Evolutionary conservation across 2,888 invertebrate genomes (phyloP), one percentile per base, ranked within the genome.

Genomic region (Hypselothyrea guttata): DNA sequence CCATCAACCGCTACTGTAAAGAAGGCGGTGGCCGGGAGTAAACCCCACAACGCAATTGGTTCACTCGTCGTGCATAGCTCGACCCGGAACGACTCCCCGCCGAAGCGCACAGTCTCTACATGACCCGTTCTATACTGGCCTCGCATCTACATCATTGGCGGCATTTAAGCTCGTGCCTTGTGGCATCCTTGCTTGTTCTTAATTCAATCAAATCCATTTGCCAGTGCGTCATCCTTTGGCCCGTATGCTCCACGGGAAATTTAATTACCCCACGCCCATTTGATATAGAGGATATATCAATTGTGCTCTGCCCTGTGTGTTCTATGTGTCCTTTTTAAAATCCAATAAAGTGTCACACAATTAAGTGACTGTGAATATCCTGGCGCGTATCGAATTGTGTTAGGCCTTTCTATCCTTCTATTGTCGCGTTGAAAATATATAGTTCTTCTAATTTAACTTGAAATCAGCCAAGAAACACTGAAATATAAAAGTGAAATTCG

Each of bases 261-360:
- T 84, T 86, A 84, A 84, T 84, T 84, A 84, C 76, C 69, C 59
- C 49, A 52, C 38, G 2, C 16, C n/a, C 5, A 37, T 27, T 11
- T 7, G 7, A 8, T 7, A 7, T 49, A 31, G 1, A 12, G 49
- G 22, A 37, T 31, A 45, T 37, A 30, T 30, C 7, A 2, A 9
- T 13, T 11, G 22, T 13, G 11, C 51, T 58, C 51, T 55, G 60
- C 40, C 54, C 52, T 66, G 22, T 18, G n/a, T n/a, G 35, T 9
- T 28, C 12, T 65, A 37, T 57, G 55, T 11, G 51, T 57, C 61
- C 77, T 84, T 86, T 84, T 84, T 84, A 84, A 84, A 84, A 86
- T 84, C 86, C 86, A 86, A 84, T 84, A 84, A 86, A 84, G 83
- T 82, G 84, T 79, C 83, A 45, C 53, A 82, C 84, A 84, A 86